Evolutionary conservation across 1,140 invertebrate genomes (phyloP).

Genomic region (Bradynema listronoti): DNA sequence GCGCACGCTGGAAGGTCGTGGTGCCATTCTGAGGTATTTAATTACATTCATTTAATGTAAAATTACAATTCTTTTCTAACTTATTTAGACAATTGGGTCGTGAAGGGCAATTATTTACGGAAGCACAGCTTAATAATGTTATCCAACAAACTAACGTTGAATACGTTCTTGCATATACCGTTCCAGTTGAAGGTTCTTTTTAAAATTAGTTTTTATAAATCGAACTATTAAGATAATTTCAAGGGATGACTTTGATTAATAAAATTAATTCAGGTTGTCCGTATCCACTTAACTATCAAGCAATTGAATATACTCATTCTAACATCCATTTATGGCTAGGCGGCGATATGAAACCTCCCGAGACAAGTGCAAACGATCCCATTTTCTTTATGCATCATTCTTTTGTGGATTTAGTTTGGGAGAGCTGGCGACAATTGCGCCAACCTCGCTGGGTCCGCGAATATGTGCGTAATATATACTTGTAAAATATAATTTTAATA

Average conservation of each 20-base stretch:
- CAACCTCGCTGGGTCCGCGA: slow-evolving; percentile 38
- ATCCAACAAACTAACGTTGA: slow-evolving; percentile 55
- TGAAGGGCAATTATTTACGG: slow-evolving; percentile 26
- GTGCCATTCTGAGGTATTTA: slow-evolving; percentile 41
- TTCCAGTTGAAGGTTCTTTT: slow-evolving; percentile 38
- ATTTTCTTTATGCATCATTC: slow-evolving; percentile 53
- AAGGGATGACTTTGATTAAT: slow-evolving; percentile 6
- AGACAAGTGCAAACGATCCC: slow-evolving; percentile 34
- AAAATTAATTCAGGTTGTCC: slow-evolving; percentile 36
- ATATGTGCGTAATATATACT: slow-evolving; percentile 22
- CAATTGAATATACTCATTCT: slow-evolving; percentile 51
- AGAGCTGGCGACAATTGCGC: slow-evolving; percentile 54
- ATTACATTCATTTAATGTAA: background rate
- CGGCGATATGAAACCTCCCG: slow-evolving; percentile 46
- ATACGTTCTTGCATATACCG: slow-evolving; percentile 55
- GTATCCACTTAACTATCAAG: slow-evolving; percentile 45
- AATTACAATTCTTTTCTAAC: slow-evolving; percentile 9
- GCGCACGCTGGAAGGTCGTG: slow-evolving; percentile 52
- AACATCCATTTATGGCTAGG: slow-evolving; percentile 58
- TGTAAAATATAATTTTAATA: background rate
- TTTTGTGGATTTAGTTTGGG: slow-evolving; percentile 58
- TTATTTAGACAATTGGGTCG: slow-evolving; percentile 12
- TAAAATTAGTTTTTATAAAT: background rate
- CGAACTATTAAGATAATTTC: background rate
- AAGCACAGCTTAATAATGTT: slow-evolving; percentile 42